Evolutionary conservation across 2,888 invertebrate genomes (phyloP).

Genomic region (Cerastoderma edule): DNA sequence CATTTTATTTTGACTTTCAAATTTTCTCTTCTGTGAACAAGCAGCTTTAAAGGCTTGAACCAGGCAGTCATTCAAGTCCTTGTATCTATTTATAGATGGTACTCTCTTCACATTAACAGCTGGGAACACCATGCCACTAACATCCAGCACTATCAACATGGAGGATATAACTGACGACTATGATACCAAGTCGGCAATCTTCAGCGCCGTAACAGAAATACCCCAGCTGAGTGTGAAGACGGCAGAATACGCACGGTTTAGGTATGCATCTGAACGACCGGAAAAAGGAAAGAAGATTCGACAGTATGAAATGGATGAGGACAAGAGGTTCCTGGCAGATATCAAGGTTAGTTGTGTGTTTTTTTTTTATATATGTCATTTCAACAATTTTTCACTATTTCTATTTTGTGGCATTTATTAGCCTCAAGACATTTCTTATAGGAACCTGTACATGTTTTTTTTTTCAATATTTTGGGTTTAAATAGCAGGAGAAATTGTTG

Average conservation of each 20-base stretch:
- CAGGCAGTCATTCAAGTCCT: no score
- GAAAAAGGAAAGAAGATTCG: constrained; percentile 28
- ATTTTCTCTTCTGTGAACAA: no score
- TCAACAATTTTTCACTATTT: no score
- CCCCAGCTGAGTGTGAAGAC: constrained; percentile 23
- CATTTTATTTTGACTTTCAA: no score
- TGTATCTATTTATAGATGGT: constrained; percentile 20
- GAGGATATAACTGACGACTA: background rate
- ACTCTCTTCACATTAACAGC: constrained; percentile 12
- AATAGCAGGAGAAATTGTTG: no score
- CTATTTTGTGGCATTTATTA: no score
- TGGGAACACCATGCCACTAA: constrained; percentile 16
- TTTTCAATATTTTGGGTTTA: no score
- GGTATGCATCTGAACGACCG: constrained; percentile 44
- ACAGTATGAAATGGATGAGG: constrained; percentile 40
- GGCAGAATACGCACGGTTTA: constrained; percentile 39
- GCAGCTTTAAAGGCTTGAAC: no score
- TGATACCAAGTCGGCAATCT: background rate
- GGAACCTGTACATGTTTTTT: no score
- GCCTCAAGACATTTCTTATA: no score
- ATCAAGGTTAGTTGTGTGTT: constrained; percentile 19
- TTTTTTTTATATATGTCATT: no score
- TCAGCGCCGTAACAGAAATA: background rate
- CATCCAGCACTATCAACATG: constrained; percentile 4
- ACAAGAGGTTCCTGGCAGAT: constrained; percentile 38